Evolutionary conservation across 1,140 invertebrate genomes (phyloP), one percentile per base, ranked within the genome.

Genomic region (Caenorhabditis remanei): DNA sequence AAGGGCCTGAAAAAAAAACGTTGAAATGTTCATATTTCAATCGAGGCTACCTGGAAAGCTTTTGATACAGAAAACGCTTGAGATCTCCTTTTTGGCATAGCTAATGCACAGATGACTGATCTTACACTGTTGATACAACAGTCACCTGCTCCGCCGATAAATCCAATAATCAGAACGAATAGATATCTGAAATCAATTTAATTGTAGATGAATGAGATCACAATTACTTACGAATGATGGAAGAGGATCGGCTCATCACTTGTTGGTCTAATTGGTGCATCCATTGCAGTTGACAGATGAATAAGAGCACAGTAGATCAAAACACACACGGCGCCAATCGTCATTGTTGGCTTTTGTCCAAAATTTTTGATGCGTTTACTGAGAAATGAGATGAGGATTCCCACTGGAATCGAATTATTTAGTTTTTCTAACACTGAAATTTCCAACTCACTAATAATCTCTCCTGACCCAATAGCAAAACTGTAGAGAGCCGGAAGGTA

Each of bases 401-500:
- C 63, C 85, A 85, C 85, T 85, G 85, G 40, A 85, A 84, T 63
- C 19, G 8, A 63, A 14, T 21, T 32, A 32, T 32, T 63, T 63
- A 6, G 24, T 0, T 21, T 40, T 32, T 24, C 11, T 9, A 21
- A 0, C 32, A 11, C 16, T 9, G 56, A 8, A 58, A 53, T 5
- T 16, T 32, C 32, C 32, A 32, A 55, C 86, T 87, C 61, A 87
- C 86, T 87, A 11, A 87, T 40, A 65, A 84, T 48, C n/a, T 87
- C 86, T 43, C 86, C 86, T 3, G 40, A 48, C 0, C 86, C 86
- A 11, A 87, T 48, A 16, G 55, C 86, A 21, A 53, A 48, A 55
- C 79, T 83, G 48, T 87, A 87, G 19, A 83, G 21, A 19, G 86
- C 86, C 9, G 86, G 82, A 2, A 87, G 86, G 50, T 87, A 87